These are phyloP conservation scores for Triops longicaudatus DNA, from an alignment of 1,140 invertebrate genomes.

Conservation along the genomic window DNA sequence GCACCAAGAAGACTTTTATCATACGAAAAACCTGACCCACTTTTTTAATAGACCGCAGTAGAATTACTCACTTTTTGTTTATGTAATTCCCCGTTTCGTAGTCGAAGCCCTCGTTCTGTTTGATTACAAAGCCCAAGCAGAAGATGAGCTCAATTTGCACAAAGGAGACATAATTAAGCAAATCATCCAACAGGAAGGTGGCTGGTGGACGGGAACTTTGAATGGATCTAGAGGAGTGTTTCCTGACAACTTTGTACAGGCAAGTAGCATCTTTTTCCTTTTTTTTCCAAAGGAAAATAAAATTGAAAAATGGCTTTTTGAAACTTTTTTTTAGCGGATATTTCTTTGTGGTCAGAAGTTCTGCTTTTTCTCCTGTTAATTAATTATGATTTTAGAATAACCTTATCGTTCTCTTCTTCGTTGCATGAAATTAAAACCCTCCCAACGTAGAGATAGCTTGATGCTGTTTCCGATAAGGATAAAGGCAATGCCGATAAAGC, in stretches of 20 bases:
- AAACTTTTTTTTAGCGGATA: background rate
- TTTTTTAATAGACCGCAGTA: background rate
- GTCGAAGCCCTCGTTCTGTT: constrained; percentile 71
- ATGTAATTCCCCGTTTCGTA: constrained; percentile 37
- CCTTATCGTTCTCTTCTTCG: background rate
- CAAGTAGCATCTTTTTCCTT: constrained; percentile 37
- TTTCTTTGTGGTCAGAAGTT: background rate
- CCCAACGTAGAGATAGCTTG: background rate
- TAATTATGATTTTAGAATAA: background rate
- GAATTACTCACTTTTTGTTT: background rate
- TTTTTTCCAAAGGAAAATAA: background rate
- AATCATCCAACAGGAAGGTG: constrained; percentile 72
- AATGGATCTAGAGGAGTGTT: constrained; percentile 86
- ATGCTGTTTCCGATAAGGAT: background rate
- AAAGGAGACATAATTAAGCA: constrained; percentile 83
- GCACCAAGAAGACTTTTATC: background rate
- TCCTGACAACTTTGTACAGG: constrained; percentile 90
- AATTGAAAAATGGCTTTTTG: background rate
- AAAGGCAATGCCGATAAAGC: background rate
- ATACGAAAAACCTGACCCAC: background rate
- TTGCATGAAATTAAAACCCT: background rate
- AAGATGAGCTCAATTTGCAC: constrained; percentile 71
- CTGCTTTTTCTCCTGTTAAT: background rate
- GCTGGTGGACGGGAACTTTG: constrained; percentile 95
- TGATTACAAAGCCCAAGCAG: constrained; percentile 67